phyloP scores from a whole-genome alignment of 2,888 invertebrate species.

The Meliscaeva auricollis region DNA sequence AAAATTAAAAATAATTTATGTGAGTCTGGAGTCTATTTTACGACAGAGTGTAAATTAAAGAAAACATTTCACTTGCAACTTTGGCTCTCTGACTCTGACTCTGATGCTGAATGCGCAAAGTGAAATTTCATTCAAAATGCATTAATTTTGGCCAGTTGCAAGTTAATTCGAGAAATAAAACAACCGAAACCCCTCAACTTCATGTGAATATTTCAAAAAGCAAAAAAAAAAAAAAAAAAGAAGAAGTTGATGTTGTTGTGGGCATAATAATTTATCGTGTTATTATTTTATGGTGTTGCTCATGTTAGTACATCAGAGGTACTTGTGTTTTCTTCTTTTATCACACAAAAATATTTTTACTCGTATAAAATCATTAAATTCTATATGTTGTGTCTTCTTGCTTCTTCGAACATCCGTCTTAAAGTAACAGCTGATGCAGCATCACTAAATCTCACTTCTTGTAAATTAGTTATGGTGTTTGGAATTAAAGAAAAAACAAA shows the following conservation, averaged over 20 bases:
- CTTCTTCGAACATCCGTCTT: slow-evolving; percentile 20
- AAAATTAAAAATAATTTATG: slow-evolving; percentile 45
- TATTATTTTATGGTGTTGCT: slow-evolving; percentile 46
- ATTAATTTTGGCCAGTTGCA: slow-evolving; percentile 33
- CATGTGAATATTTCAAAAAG: slow-evolving; percentile 1
- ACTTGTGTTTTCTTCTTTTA: slow-evolving; percentile 1
- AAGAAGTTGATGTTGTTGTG: slow-evolving; percentile 27
- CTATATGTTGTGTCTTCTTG: slow-evolving; percentile 1
- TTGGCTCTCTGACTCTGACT: not conserved
- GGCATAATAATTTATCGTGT: slow-evolving; percentile 46
- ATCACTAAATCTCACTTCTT: slow-evolving; percentile 21
- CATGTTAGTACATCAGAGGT: slow-evolving; percentile 6
- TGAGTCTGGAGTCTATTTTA: slow-evolving; percentile 23
- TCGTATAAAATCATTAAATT: slow-evolving; percentile 32
- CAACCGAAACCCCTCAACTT: not conserved
- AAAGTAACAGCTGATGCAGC: not conserved
- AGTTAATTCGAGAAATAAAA: slow-evolving; percentile 5
- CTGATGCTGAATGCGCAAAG: not conserved
- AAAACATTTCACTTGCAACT: slow-evolving; percentile 34
- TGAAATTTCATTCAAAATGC: slow-evolving; percentile 39
- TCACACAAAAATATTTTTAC: slow-evolving; percentile 5
- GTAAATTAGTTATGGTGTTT: slow-evolving; percentile 26
- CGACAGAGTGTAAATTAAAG: slow-evolving; percentile 44
- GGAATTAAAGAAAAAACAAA: not conserved
- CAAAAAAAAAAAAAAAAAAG: not conserved